phyloP scores from a whole-genome alignment of 2,888 invertebrate genomes.

The Julus scandinavius region DNA sequence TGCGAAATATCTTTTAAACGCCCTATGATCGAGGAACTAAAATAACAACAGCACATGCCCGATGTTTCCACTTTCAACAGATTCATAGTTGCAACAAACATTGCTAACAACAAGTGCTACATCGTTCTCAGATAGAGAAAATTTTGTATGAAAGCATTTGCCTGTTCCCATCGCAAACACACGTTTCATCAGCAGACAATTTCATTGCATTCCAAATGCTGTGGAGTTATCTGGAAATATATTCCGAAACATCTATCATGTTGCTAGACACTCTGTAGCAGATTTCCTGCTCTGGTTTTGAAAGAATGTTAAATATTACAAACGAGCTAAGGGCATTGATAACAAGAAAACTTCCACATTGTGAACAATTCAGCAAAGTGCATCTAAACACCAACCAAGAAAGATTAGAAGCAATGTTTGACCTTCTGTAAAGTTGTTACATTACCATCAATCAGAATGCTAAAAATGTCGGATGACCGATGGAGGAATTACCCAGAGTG shows the following conservation, averaged over 20 bases:
- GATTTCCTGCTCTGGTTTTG: neutral
- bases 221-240: neutral
- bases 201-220: neutral
- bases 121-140: too few relatives aligned
- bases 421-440: constrained; percentile 10
- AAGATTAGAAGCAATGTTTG: neutral
- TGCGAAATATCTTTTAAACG: too few relatives aligned
- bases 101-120: too few relatives aligned
- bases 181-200: neutral
- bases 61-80: too few relatives aligned
- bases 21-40: neutral
- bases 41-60: neutral
- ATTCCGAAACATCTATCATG: too few relatives aligned
- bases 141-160: neutral
- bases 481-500: constrained; percentile 39
- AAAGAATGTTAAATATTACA: neutral
- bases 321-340: neutral
- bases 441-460: constrained; percentile 23
- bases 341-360: neutral
- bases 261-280: neutral
- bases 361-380: neutral
- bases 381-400: neutral
- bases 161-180: neutral
- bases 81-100: too few relatives aligned
- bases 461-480: constrained; percentile 22